Base-by-base conservation (phyloP, 2,113 vertebrate genomes). In the Ptilonorhynchus violaceus region DNA sequence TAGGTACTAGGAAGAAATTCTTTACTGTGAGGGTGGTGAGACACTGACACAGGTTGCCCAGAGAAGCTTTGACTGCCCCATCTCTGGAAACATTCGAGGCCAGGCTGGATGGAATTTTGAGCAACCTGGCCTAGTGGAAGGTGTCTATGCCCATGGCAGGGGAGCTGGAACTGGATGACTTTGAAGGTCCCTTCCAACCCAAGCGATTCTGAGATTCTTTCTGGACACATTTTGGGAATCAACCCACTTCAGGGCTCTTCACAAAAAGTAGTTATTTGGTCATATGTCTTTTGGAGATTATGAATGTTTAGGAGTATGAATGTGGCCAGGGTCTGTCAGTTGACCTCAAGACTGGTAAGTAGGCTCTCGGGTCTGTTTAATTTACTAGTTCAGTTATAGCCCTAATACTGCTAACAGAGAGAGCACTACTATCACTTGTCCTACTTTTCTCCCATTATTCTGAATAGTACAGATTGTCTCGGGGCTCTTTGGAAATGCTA, bases 131-230 rank as follows among this genome's bases (percentile, higher is more conserved):
- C 11, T 25, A 53, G 20, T 75, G 46, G 30, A 75, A 68, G 11
- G 13, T 39, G 20, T n/a, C 28, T 20, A 28, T 60, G 20, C 11
- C 46, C 28, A 27, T 75, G n/a, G n/a, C 39, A 75, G 28, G 0
- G 11, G 16, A 3, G 1, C 12, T 68, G 53, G 8, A 53, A 68
- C 0, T 0, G 41, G 30, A 12, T 22, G 33, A n/a, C n/a, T 14
- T 68, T 76, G n/a, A 41, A 53, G 5, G 10, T 55, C 44, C 11
- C 19, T 17, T 66, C 16, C 41, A 27, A 76, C 11, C 30, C 20
- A 72, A 63, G 64, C 7, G 13, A 53, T 67, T 60, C 13, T 59
- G 2, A 50, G 22, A 17, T 59, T 44, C 39, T 53, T 18, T 52
- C 31, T 49, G 53, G 31, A 20, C 30, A 62, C 6, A 46, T 50